Conservation (phyloP, 2,888 invertebrate genomes). For the Aphrophora alni region DNA sequence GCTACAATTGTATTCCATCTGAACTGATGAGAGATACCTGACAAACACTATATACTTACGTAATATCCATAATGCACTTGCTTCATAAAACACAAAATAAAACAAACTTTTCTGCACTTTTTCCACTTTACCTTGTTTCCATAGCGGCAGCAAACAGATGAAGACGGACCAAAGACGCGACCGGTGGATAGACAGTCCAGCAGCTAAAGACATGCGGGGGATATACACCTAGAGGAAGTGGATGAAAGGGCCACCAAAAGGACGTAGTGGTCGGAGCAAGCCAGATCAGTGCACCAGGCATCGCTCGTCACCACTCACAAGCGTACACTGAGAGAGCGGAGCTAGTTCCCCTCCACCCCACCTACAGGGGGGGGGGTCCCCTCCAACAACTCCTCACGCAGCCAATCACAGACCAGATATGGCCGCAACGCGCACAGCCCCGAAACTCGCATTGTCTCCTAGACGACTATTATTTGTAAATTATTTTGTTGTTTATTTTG, state of each 20-base stretch:
- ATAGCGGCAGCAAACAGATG: conserved; percentile 37
- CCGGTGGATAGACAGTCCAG: conserved; percentile 34
- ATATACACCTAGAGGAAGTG: conserved; percentile 13
- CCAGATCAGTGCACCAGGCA: conserved; percentile 36
- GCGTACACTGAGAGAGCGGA: conserved; percentile 19
- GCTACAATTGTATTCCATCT: no score
- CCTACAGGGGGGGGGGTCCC: conserved; percentile 14
- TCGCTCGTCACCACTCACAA: conserved; percentile 27
- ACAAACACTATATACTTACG: background rate
- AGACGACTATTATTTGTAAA: conserved; percentile 4
- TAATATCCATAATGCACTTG: background rate
- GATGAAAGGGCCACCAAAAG: conserved; percentile 29
- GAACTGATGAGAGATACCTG: no score
- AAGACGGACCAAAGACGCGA: conserved; percentile 36
- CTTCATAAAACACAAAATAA: background rate
- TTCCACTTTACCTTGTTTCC: conserved; percentile 34
- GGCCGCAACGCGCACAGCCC: conserved; percentile 16
- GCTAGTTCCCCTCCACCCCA: conserved; percentile 4
- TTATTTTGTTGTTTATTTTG: conserved; percentile 3
- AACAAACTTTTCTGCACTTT: background rate
- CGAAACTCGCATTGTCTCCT: conserved; percentile 7
- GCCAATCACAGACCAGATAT: conserved; percentile 24
- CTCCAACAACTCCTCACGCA: background rate
- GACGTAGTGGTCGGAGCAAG: conserved; percentile 25
- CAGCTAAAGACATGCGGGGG: conserved; percentile 35